These are phyloP conservation scores for Luperina nickerlii DNA, from an alignment of 2,888 invertebrate genomes.

Conservation along the genomic window DNA sequence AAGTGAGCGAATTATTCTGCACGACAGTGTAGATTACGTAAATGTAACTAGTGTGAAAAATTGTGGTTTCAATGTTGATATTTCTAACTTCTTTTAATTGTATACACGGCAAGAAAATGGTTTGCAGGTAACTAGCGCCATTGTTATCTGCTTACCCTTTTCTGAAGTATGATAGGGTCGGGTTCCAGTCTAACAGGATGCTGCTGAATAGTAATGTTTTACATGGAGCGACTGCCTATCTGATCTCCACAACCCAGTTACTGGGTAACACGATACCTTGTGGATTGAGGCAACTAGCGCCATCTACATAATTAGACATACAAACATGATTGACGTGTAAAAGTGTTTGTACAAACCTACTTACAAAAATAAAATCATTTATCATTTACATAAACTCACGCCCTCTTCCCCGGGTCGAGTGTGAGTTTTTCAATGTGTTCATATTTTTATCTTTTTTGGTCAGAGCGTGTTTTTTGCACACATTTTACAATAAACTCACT, in stretches of 20 bases:
- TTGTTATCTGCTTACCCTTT: background rate
- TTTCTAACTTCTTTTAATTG: conserved; percentile 23
- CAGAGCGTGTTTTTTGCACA: background rate
- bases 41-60: conserved; percentile 8
- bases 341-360: too few relatives aligned
- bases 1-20: conserved; percentile 34
- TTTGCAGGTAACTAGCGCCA: conserved; percentile 1
- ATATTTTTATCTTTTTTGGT: background rate
- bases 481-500: background rate
- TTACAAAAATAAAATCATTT: too few relatives aligned
- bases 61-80: background rate
- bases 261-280: background rate
- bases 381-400: background rate
- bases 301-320: background rate
- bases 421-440: background rate
- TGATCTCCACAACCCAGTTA: background rate
- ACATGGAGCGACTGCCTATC: background rate
- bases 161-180: background rate
- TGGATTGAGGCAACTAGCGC: conserved; percentile 1
- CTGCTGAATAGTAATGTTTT: background rate
- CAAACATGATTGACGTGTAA: too few relatives aligned
- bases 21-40: conserved; percentile 23
- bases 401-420: background rate
- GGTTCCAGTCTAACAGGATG: background rate
- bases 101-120: conserved; percentile 1